Percentiles rank a stretch among this genome's conserved stretches.
These are phyloP conservation scores for Equus przewalskii DNA, from an alignment of 2,113 vertebrate genomes.

Conservation along the genomic window DNA sequence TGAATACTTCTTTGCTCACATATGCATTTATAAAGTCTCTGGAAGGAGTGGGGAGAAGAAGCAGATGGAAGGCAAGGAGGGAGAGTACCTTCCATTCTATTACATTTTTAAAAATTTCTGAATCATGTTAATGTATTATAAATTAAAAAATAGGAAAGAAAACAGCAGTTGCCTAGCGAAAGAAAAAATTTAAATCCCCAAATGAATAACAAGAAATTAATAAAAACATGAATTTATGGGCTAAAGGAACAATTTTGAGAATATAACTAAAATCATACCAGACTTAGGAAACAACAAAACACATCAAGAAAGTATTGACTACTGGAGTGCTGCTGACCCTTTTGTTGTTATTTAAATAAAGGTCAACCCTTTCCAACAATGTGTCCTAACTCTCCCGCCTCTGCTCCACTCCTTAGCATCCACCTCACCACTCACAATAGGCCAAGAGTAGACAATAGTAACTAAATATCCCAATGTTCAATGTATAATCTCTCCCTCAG, in stretches of 20 bases:
- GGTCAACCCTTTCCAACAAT: neutral
- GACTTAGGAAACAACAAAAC: neutral
- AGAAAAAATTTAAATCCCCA: neutral
- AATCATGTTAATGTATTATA: neutral
- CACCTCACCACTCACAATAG: rapidly evolving
- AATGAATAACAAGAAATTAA: neutral
- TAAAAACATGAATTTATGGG: neutral
- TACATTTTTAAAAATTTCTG: neutral
- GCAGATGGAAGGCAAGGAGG: neutral
- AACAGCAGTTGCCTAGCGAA: neutral
- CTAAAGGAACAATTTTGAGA: neutral
- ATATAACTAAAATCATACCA: neutral
- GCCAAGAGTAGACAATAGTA: neutral
- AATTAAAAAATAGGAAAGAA: neutral
- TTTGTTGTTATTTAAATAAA: neutral
- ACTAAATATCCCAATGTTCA: neutral
- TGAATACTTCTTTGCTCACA: neutral
- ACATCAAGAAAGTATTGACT: neutral
- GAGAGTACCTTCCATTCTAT: neutral
- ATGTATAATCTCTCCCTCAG: neutral
- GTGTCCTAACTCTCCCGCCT: neutral
- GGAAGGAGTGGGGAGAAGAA: neutral
- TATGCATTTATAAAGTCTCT: neutral
- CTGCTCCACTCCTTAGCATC: neutral
- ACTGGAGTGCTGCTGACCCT: neutral